A percentile compares a stretch with the other conserved stretches of the same genome.
Evolutionary conservation across 2,888 invertebrate species (phyloP).

Genomic region (Xylota sylvarum): DNA sequence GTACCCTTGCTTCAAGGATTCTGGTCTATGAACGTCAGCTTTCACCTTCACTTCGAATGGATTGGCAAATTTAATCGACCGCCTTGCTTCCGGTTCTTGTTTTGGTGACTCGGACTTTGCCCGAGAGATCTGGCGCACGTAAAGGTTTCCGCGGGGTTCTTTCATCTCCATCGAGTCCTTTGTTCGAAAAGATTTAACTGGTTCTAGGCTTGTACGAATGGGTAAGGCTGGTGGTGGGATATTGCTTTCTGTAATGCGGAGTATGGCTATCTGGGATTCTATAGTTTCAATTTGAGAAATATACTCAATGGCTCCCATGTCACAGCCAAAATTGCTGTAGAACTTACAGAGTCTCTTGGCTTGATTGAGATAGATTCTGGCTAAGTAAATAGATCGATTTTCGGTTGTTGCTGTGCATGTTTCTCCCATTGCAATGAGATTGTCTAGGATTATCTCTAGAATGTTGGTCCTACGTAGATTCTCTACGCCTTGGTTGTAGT

Average conservation of each 20-base stretch:
- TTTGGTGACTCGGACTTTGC: conserved; percentile 46
- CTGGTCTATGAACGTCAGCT: conserved; percentile 43
- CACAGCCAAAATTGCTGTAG: conserved; percentile 86
- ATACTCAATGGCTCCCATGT: conserved; percentile 86
- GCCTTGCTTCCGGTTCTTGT: conserved; percentile 34
- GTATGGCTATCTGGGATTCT: conserved; percentile 85
- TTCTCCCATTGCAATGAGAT: conserved; percentile 90
- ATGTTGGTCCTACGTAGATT: conserved; percentile 87
- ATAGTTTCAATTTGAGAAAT: conserved; percentile 86
- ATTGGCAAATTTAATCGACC: conserved; percentile 53
- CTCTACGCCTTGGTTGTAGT: conserved; percentile 85
- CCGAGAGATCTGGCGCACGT: conserved; percentile 35
- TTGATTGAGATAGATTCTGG: conserved; percentile 89
- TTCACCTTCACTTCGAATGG: conserved; percentile 34
- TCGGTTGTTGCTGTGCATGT: conserved; percentile 85
- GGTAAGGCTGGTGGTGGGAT: conserved; percentile 79
- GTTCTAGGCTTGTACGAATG: conserved; percentile 79
- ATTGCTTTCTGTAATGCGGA: conserved; percentile 74
- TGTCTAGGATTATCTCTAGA: conserved; percentile 89
- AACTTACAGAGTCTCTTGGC: conserved; percentile 88
- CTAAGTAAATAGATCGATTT: conserved; percentile 87
- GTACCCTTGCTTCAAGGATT: neutral
- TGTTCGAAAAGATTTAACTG: conserved; percentile 66
- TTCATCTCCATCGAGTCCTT: conserved; percentile 44
- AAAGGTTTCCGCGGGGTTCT: conserved; percentile 44